Base-by-base conservation (phyloP, 2,113 vertebrate genomes). In the Misgurnus anguillicaudatus region DNA sequence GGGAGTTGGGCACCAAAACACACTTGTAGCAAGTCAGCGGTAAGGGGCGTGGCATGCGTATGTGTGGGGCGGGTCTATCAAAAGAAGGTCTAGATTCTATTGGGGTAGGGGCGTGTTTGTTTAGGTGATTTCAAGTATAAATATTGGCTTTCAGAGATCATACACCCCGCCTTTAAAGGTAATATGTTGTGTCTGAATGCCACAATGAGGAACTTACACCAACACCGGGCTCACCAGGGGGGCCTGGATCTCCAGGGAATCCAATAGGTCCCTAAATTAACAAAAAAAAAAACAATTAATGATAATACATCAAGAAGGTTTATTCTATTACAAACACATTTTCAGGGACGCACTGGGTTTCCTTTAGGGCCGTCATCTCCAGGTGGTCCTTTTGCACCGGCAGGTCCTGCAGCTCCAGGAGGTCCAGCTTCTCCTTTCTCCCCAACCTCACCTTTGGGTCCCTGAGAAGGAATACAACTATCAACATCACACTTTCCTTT, bases 391-490 rank as follows among this genome's bases (percentile, higher is more conserved):
- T 97, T 95, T 61, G 84, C 92, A 78, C 98, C 97, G 0, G 97
- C 88, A 2, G 97, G 97, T 82, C 98, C 98, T 4, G 98, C 97
- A 85, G 96, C 95, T 83, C 98, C 98, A 0, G 98, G 95, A 1
- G 96, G 95, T n/a, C 98, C 98, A 19, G 96, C 92, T 85, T 99
- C 98, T 82, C 98, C 98, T 87, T 99, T 99, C 87, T 99, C 97
- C 78, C 98, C 98, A 17, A 91, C 89, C 83, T 99, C 97, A 87
- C 98, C 98, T 95, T 95, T 95, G 10, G 90, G 89, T 64, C 98
- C 98, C 98, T 99, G 83, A 3, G 47, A 57, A 75, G 80, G 11
- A 9, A 69, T 38, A 68, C 13, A 68, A 31, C 47, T 5, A 71
- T 55, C 36, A 79, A 45, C 41, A 51, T 14, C 41, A 9, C 38